These are phyloP conservation scores for Urocitellus parryii DNA, from an alignment of 2,113 vertebrate genomes.

Conservation along the genomic window DNA sequence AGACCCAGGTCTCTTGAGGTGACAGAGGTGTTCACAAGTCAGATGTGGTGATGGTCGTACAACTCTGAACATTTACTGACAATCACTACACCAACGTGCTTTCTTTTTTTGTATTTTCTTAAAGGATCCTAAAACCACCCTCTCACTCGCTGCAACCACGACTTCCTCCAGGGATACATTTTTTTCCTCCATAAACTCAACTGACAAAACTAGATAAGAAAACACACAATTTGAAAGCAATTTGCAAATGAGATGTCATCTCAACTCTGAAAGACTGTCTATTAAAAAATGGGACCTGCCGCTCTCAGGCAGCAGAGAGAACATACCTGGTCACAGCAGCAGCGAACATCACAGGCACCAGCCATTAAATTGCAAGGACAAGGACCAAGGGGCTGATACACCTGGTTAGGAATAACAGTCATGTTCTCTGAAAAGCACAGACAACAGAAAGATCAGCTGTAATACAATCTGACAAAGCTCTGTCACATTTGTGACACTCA, in stretches of 20 bases:
- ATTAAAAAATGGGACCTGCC: fast-evolving
- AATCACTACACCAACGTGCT: background rate
- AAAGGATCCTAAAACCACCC: background rate
- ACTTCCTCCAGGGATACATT: background rate
- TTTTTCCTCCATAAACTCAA: background rate
- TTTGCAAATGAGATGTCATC: background rate
- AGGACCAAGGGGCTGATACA: conserved; percentile 93
- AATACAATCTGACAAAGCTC: background rate
- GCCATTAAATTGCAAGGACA: conserved; percentile 95
- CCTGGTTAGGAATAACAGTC: conserved; percentile 93
- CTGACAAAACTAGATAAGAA: background rate
- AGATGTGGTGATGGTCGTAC: background rate
- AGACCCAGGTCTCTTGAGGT: background rate
- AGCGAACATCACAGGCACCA: conserved; percentile 91
- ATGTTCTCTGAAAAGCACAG: conserved; percentile 88
- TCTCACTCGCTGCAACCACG: background rate
- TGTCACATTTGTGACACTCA: background rate
- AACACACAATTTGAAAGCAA: background rate
- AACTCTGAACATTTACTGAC: background rate
- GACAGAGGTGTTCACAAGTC: background rate
- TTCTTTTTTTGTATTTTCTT: background rate
- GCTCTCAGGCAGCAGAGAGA: background rate
- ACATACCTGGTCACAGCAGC: conserved; percentile 96
- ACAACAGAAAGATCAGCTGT: background rate
- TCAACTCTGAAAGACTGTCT: background rate